phyloP scores from a whole-genome alignment of 2,113 vertebrate species.

The Dipodomys merriami region DNA sequence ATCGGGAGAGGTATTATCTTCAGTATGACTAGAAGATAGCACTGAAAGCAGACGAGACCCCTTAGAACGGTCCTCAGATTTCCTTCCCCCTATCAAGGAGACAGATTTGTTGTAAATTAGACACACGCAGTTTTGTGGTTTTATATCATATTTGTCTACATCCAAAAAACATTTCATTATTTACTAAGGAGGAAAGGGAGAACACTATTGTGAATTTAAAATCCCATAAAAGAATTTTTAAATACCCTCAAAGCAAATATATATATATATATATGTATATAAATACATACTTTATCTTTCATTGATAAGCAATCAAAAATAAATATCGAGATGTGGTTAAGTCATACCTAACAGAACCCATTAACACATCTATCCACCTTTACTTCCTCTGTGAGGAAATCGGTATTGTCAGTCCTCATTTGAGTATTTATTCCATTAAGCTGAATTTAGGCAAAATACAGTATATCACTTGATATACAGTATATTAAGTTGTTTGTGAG shows the following conservation, averaged over 20 bases:
- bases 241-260: slow-evolving; percentile 62
- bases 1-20: slow-evolving; percentile 91
- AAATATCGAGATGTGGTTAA: slow-evolving; percentile 81
- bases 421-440: slow-evolving; percentile 73
- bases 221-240: slow-evolving; percentile 67
- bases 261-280: background rate
- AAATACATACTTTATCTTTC: too few species aligned
- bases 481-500: background rate
- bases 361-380: slow-evolving; percentile 80
- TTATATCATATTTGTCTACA: slow-evolving; percentile 45
- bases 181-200: slow-evolving; percentile 62
- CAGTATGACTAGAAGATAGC: slow-evolving; percentile 94
- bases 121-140: slow-evolving; percentile 34
- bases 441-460: slow-evolving; percentile 71
- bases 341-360: slow-evolving; percentile 80
- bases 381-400: slow-evolving; percentile 82
- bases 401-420: slow-evolving; percentile 74
- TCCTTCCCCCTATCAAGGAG: slow-evolving; percentile 88
- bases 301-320: background rate
- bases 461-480: slow-evolving; percentile 19
- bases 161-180: slow-evolving; percentile 61
- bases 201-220: slow-evolving; percentile 73
- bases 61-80: slow-evolving; percentile 82
- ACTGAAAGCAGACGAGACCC: slow-evolving; percentile 91
- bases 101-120: slow-evolving; percentile 88